Evolutionary conservation across 2,113 vertebrate species (phyloP).

Genomic region (Acrocephalus kingi): DNA sequence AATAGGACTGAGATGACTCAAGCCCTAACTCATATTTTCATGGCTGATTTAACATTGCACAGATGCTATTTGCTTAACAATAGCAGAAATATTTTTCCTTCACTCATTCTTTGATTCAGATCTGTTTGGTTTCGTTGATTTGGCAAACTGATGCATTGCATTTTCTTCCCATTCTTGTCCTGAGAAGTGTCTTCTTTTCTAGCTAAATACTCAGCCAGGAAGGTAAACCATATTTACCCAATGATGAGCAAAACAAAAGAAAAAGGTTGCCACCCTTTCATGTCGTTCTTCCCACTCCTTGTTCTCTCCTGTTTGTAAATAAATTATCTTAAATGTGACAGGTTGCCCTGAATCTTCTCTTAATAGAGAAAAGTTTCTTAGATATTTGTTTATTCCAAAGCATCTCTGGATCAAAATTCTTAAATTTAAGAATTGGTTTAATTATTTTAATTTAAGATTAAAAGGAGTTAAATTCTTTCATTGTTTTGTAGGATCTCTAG

Average conservation of each 20-base stretch:
- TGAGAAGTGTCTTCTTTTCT: not conserved
- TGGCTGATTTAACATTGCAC: conserved; percentile 39
- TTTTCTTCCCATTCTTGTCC: not conserved
- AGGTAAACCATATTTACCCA: not conserved
- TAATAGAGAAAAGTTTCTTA: not conserved
- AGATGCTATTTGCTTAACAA: conserved; percentile 42
- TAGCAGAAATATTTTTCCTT: conserved; percentile 14
- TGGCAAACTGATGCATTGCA: not conserved
- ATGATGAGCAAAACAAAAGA: not conserved
- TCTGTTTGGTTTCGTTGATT: conserved; percentile 3
- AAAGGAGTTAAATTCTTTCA: not conserved
- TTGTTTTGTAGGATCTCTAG: not conserved
- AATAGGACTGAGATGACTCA: conserved; percentile 56
- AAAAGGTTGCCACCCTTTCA: not conserved
- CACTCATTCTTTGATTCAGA: not conserved
- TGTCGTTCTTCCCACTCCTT: not conserved
- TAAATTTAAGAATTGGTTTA: too few relatives aligned
- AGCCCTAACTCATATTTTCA: conserved; percentile 14
- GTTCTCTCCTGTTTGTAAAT: not conserved
- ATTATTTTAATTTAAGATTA: too few relatives aligned
- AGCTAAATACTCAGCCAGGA: not conserved
- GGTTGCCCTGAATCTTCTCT: not conserved
- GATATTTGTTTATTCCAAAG: not conserved
- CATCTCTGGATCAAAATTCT: not conserved
- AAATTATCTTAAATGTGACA: not conserved